Evolutionary conservation across 2,888 invertebrate species (phyloP).

Genomic region (Melanostoma mellinum): DNA sequence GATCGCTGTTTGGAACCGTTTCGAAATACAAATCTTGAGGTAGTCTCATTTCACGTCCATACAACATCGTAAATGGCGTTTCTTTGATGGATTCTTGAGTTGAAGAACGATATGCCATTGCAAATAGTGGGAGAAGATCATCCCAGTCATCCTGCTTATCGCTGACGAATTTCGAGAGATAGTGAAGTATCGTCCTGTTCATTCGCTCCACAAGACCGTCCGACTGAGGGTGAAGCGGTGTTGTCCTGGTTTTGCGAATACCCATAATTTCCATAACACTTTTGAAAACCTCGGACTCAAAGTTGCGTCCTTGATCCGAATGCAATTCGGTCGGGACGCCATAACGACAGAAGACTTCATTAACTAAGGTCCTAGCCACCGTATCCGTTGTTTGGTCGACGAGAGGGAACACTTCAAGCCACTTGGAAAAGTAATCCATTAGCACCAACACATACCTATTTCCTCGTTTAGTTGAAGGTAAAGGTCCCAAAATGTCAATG

Average conservation of each 20-base stretch:
- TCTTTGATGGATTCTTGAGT: slow-evolving; percentile 7
- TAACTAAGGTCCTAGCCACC: too few species aligned
- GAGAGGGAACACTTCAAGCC: slow-evolving; percentile 54
- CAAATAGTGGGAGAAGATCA: slow-evolving; percentile 2
- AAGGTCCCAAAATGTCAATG: too few species aligned
- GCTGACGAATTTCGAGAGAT: slow-evolving; percentile 2
- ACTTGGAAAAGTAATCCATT: slow-evolving; percentile 65
- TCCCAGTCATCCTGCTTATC: slow-evolving; percentile 19
- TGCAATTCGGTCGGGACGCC: too few species aligned
- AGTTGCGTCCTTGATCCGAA: too few species aligned
- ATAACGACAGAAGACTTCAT: too few species aligned
- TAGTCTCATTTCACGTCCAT: slow-evolving; percentile 5
- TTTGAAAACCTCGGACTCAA: too few species aligned
- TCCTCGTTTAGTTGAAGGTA: too few species aligned
- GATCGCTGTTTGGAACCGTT: too few species aligned
- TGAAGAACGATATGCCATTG: slow-evolving; percentile 7
- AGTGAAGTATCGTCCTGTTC: not conserved
- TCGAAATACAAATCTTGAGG: not conserved
- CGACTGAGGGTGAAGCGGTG: too few species aligned
- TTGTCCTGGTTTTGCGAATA: too few species aligned
- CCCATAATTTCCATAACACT: too few species aligned
- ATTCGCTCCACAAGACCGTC: too few species aligned
- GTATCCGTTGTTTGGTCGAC: slow-evolving; percentile 30
- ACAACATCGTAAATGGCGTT: slow-evolving; percentile 6
- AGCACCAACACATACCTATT: slow-evolving; percentile 28